Conservation (phyloP, 2,797 vertebrate genomes). For the Prunella strophiata region DNA sequence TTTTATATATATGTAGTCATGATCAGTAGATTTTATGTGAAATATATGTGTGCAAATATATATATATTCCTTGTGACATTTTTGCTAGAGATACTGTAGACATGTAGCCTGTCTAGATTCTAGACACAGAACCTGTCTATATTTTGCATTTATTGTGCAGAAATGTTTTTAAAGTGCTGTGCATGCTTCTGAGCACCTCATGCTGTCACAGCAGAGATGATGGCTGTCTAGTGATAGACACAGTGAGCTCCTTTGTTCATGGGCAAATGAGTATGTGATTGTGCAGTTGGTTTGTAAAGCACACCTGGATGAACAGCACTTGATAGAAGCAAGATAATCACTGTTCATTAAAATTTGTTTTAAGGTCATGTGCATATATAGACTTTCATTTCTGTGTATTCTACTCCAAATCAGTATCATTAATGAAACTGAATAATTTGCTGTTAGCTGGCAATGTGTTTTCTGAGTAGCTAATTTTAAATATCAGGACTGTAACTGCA, state of each 20-base stretch:
- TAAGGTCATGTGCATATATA: not conserved
- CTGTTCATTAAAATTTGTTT: constrained; percentile 7
- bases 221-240: not conserved
- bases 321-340: not conserved
- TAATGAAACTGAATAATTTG: constrained; percentile 44
- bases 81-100: not conserved
- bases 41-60: not conserved
- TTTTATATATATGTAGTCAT: not conserved
- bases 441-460: constrained; percentile 12
- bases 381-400: not conserved
- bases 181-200: not conserved
- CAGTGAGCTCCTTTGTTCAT: not conserved
- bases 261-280: not conserved
- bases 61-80: not conserved
- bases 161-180: not conserved
- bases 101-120: not conserved
- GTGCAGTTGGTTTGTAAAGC: constrained; percentile 16
- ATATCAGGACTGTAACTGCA: not conserved
- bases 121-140: not conserved
- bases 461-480: constrained; percentile 10
- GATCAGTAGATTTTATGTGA: not conserved
- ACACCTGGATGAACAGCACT: not conserved
- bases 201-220: not conserved
- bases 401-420: constrained; percentile 4
- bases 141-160: constrained; percentile 1